These are phyloP conservation scores for Colinus virginianus DNA, from an alignment of 2,113 vertebrate species.

Conservation along the genomic window DNA sequence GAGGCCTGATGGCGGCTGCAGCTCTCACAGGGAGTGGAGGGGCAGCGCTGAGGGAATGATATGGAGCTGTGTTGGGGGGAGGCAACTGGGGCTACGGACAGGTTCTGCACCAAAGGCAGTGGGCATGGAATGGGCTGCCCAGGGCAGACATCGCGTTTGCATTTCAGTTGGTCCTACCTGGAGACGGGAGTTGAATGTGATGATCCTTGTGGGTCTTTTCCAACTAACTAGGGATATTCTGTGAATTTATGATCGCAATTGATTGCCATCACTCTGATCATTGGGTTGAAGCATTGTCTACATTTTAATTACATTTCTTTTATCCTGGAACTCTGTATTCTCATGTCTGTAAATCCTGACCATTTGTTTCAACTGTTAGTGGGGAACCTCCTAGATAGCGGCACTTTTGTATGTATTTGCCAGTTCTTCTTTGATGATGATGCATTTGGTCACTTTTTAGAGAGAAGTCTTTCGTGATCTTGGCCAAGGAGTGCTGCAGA, in stretches of 20 bases:
- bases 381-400: background rate
- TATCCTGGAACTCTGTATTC: background rate
- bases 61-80: background rate
- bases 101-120: too few species aligned
- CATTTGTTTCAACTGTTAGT: background rate
- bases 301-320: background rate
- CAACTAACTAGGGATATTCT: background rate
- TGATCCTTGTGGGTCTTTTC: background rate
- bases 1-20: background rate
- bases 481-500: conserved; percentile 83
- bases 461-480: conserved; percentile 81
- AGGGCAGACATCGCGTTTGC: background rate
- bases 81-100: background rate
- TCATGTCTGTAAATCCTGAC: background rate
- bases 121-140: background rate
- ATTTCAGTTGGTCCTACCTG: background rate
- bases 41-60: background rate
- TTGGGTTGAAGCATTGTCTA: background rate
- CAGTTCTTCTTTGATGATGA: background rate
- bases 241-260: background rate
- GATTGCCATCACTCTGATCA: background rate
- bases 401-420: background rate
- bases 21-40: background rate
- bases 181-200: background rate
- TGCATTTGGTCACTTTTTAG: conserved; percentile 29